Conservation (phyloP, 1,140 invertebrate genomes). For the Lepidurus packardi region DNA sequence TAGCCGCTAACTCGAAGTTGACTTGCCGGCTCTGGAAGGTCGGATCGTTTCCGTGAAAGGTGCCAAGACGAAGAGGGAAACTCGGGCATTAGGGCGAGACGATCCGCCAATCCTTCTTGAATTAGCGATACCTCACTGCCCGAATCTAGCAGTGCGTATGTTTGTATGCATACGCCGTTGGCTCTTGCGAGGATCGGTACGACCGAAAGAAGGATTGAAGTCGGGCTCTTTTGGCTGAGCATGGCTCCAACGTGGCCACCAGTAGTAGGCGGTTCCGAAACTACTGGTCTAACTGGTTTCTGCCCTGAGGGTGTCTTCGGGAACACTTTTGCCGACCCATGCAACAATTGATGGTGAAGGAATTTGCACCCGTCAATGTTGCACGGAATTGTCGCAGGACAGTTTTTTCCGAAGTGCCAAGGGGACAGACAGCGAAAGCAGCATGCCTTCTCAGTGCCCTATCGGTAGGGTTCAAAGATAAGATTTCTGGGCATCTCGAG, state of each 20-base stretch:
- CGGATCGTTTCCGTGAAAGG: constrained; percentile 14
- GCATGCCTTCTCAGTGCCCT: background rate
- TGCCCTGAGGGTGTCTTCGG: background rate
- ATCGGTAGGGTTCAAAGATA: background rate
- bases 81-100: background rate
- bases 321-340: constrained; percentile 8
- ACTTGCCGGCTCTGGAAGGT: background rate
- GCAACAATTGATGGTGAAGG: background rate
- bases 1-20: background rate
- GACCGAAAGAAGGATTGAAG: background rate
- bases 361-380: background rate
- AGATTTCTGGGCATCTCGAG: background rate
- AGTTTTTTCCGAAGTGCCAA: constrained; percentile 14
- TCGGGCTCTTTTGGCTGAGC: too few relatives aligned
- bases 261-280: too few relatives aligned
- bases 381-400: background rate
- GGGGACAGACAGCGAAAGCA: constrained; percentile 24
- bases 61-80: background rate
- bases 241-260: too few relatives aligned
- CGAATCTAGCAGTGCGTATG: constrained; percentile 21
- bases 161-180: background rate
- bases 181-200: background rate
- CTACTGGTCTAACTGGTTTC: too few relatives aligned
- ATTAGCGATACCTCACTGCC: constrained; percentile 28
- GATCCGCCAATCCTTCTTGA: background rate